Conservation (phyloP, 2,888 invertebrate species). For the Amphipoea oculea region DNA sequence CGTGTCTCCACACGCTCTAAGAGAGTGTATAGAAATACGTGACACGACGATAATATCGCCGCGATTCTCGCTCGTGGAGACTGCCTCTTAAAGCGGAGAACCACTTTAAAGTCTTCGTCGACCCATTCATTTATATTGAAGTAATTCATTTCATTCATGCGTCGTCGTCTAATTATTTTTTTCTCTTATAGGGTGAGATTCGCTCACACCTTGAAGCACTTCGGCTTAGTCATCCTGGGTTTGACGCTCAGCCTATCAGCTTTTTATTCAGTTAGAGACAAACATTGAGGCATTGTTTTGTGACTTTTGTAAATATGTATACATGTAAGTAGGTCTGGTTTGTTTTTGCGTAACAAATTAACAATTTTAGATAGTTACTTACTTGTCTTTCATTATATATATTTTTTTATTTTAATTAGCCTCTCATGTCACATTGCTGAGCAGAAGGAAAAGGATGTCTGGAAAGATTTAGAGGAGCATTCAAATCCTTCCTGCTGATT, state of each 20-base stretch:
- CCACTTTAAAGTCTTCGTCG: no score
- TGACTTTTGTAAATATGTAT: conserved; percentile 26
- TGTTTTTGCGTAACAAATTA: neutral
- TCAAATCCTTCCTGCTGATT: no score
- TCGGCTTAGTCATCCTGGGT: conserved; percentile 61
- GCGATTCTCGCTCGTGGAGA: no score
- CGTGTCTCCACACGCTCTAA: no score
- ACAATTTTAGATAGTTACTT: neutral
- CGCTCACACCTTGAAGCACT: conserved; percentile 57
- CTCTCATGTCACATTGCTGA: neutral
- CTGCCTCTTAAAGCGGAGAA: no score
- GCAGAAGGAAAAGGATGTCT: no score
- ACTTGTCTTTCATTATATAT: neutral
- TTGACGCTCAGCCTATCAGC: conserved; percentile 42
- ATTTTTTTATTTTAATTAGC: neutral
- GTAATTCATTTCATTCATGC: neutral
- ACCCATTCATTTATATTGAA: no score
- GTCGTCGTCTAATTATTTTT: neutral
- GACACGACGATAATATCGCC: no score
- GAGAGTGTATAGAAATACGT: no score
- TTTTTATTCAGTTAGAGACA: conserved; percentile 22
- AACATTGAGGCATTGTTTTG: neutral
- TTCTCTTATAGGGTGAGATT: conserved; percentile 64
- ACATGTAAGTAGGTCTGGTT: neutral
- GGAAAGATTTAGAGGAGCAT: no score